Evolutionary conservation across 2,113 vertebrate genomes (phyloP).

Genomic region (Pao palembangensis): DNA sequence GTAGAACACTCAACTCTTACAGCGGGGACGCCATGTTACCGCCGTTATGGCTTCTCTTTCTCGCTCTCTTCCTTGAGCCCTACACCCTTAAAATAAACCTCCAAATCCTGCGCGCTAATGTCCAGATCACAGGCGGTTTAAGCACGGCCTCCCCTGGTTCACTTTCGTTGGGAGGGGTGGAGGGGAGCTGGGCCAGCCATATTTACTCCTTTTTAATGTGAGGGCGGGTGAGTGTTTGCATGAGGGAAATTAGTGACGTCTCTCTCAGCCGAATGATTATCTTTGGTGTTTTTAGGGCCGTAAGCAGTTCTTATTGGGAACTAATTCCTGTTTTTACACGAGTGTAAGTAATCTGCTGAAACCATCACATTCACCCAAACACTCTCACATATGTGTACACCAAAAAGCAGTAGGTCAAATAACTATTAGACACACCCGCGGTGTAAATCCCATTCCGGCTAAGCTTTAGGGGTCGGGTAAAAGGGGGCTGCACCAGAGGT

Average conservation of each 20-base stretch:
- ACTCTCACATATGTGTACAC: conserved; percentile 45
- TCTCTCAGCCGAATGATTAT: conserved; percentile 58
- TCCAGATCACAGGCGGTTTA: conserved; percentile 62
- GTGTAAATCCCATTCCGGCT: conserved; percentile 57
- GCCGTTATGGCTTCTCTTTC: conserved; percentile 27
- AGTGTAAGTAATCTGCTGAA: conserved; percentile 74
- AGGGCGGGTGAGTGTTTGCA: conserved; percentile 40
- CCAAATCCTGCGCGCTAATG: conserved; percentile 45
- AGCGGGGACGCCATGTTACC: conserved; percentile 40
- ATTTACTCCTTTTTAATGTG: conserved; percentile 48
- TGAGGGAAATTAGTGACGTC: conserved; percentile 47
- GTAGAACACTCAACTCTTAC: conserved; percentile 62
- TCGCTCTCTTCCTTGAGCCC: conserved; percentile 15
- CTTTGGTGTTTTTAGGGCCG: conserved; percentile 58
- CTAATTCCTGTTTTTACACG: conserved; percentile 70
- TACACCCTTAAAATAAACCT: conserved; percentile 31
- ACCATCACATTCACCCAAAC: conserved; percentile 60
- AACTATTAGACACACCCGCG: conserved; percentile 52
- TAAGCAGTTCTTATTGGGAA: conserved; percentile 68
- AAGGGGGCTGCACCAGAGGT: conserved; percentile 34
- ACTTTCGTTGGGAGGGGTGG: conserved; percentile 37
- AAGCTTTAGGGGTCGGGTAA: conserved; percentile 40
- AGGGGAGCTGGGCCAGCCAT: conserved; percentile 25
- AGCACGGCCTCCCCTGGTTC: conserved; percentile 32
- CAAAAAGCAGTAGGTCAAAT: conserved; percentile 45